Percentiles rank a stretch among this genome's conserved stretches.
These are phyloP conservation scores for Pseudorectes ferrugineus DNA, from an alignment of 2,113 vertebrate genomes.

Conservation along the genomic window DNA sequence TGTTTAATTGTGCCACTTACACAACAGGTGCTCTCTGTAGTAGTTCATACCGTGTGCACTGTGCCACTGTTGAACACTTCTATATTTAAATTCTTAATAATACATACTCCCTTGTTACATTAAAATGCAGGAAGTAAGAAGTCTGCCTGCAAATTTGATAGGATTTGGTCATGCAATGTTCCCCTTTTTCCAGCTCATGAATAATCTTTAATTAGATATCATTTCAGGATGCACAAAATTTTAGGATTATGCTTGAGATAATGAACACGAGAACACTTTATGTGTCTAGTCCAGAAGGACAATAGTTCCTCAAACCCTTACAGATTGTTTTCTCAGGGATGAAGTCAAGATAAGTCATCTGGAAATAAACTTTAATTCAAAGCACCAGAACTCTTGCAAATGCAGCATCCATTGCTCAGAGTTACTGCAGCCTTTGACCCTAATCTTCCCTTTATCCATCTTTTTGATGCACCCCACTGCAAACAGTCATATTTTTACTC, in stretches of 20 bases:
- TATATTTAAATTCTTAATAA: conserved; percentile 1
- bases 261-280: not conserved
- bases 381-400: not conserved
- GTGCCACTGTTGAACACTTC: not conserved
- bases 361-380: not conserved
- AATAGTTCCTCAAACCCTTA: not conserved
- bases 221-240: not conserved
- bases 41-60: not conserved
- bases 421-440: not conserved
- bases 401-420: not conserved
- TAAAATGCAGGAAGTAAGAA: not conserved
- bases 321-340: not conserved
- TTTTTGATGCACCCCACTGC: not conserved
- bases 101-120: not conserved
- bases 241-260: not conserved
- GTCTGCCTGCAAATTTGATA: not conserved
- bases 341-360: not conserved
- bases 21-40: conserved; percentile 29
- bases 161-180: not conserved
- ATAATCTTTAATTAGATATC: not conserved
- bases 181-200: not conserved
- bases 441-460: not conserved
- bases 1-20: conserved; percentile 34
- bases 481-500: not conserved
- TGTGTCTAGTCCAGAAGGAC: not conserved